phyloP scores from a whole-genome alignment of 2,888 invertebrate genomes.

The Amphipoea oculea region DNA sequence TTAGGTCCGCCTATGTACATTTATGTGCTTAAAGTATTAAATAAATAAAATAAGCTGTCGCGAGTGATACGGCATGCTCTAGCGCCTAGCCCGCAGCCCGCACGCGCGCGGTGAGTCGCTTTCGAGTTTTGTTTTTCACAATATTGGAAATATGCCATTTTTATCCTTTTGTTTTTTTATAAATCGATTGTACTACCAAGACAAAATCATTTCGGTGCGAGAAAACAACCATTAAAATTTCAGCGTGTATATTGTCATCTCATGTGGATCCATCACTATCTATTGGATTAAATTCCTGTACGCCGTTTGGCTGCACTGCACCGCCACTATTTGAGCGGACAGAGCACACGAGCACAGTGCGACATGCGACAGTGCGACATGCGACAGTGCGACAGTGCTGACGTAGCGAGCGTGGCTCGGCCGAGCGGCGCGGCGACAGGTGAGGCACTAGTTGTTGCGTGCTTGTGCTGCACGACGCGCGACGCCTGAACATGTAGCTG shows the following conservation, averaged over 20 bases:
- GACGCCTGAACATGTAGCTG: neutral
- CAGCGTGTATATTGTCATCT: neutral
- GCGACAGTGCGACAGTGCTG: neutral
- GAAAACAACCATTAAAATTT: neutral
- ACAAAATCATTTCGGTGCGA: neutral
- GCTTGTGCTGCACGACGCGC: neutral
- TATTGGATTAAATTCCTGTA: no score
- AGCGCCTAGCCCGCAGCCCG: no score
- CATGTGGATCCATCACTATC: neutral
- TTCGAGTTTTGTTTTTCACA: no score
- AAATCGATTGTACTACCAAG: neutral
- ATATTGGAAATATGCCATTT: no score
- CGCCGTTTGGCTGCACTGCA: no score
- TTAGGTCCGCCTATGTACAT: no score
- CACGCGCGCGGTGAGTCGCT: no score
- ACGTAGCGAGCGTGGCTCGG: neutral
- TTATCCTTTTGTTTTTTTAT: no score
- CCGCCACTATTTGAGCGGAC: neutral
- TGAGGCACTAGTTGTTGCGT: constrained; percentile 7
- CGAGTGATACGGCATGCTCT: no score
- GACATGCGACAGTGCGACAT: neutral
- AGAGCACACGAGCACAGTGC: neutral
- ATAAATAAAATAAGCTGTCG: no score
- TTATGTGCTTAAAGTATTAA: no score
- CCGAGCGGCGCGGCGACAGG: neutral